phyloP scores from a whole-genome alignment of 2,797 vertebrate genomes.

The Lacerta agilis region DNA sequence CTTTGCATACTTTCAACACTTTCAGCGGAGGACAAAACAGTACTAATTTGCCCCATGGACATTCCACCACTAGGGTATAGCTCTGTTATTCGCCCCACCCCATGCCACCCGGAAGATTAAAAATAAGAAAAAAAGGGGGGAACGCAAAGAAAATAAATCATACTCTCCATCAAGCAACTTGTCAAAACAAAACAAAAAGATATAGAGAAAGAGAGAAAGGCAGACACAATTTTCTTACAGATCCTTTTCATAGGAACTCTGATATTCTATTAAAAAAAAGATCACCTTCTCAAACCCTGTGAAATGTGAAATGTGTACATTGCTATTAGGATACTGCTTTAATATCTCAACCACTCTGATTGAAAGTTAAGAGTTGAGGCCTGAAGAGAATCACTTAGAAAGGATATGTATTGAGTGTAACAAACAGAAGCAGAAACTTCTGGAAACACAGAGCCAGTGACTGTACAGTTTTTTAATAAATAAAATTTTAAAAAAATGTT shows the following conservation, averaged over 20 bases:
- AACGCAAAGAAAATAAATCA: conserved; percentile 56
- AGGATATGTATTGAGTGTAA: conserved; percentile 60
- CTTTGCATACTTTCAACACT: conserved; percentile 94
- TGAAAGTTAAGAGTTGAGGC: conserved; percentile 50
- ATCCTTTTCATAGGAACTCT: conserved; percentile 77
- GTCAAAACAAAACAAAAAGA: conserved; percentile 43
- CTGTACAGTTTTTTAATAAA: conserved; percentile 70
- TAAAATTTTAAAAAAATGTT: conserved; percentile 66
- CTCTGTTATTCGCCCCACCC: conserved; percentile 62
- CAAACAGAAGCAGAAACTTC: conserved; percentile 61
- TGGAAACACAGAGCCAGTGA: conserved; percentile 74
- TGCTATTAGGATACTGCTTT: conserved; percentile 77
- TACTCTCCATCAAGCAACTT: conserved; percentile 68
- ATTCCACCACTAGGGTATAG: conserved; percentile 98
- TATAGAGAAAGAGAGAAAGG: conserved; percentile 63
- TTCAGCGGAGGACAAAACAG: conserved; percentile 94
- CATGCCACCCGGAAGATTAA: conserved; percentile 62
- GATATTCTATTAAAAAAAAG: conserved; percentile 66
- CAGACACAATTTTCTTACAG: conserved; percentile 83
- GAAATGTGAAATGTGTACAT: conserved; percentile 88
- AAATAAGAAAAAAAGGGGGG: conserved; percentile 48
- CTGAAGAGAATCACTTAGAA: conserved; percentile 62
- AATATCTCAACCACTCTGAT: conserved; percentile 74
- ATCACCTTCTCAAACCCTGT: conserved; percentile 81
- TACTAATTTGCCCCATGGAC: conserved; percentile 93